A percentile compares a stretch with the other conserved stretches of the same genome.
phyloP scores from a whole-genome alignment of 2,888 invertebrate species.

The Diarsia dahlii region DNA sequence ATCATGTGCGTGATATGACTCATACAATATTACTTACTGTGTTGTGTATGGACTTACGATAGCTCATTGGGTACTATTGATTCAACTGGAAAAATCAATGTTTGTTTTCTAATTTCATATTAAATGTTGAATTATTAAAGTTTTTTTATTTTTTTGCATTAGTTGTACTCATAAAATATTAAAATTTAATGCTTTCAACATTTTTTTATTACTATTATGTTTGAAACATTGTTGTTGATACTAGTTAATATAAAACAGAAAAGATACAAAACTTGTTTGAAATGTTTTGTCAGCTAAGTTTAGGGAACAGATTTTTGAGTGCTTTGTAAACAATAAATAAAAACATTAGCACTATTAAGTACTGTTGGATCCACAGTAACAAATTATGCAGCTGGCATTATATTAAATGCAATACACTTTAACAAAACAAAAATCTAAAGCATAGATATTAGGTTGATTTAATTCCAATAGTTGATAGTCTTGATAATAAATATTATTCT shows the following conservation, averaged over 20 bases:
- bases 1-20: slow-evolving; percentile 39
- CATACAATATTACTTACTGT: slow-evolving; percentile 33
- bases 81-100: slow-evolving; percentile 8
- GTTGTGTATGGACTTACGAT: slow-evolving; percentile 13
- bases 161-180: not conserved
- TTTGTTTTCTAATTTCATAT: not conserved
- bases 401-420: not conserved
- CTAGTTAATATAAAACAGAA: not conserved
- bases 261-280: not conserved
- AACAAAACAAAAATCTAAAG: not conserved
- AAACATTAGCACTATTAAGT: slow-evolving; percentile 6
- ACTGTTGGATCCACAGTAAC: not conserved
- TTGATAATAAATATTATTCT: not conserved
- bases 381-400: not conserved
- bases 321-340: slow-evolving; percentile 32
- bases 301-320: not conserved
- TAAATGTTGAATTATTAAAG: not conserved
- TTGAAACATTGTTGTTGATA: not conserved
- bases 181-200: not conserved
- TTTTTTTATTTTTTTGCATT: not conserved
- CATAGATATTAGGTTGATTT: not conserved
- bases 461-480: too few relatives aligned
- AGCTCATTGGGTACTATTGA: not conserved
- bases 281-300: not conserved
- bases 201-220: not conserved